phyloP scores from a whole-genome alignment of 2,113 vertebrate species.

The Regulus satrapa region DNA sequence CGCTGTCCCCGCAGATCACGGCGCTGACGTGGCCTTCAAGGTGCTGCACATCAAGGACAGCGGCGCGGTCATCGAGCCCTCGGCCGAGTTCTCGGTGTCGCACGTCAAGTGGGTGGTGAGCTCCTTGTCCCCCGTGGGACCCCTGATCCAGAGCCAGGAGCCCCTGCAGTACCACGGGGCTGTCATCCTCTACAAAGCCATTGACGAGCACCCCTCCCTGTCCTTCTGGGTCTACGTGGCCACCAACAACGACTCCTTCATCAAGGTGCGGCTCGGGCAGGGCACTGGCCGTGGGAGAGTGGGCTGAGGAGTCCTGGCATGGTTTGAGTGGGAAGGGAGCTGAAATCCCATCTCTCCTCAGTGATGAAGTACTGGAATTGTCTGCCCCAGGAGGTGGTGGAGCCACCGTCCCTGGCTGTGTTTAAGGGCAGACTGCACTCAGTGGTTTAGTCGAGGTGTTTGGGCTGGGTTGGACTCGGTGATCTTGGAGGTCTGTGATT shows the following conservation, averaged over 20 bases:
- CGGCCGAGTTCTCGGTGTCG: constrained; percentile 74
- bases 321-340: not conserved
- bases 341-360: not conserved
- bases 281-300: not conserved
- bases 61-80: constrained; percentile 70
- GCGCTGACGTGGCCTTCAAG: constrained; percentile 72
- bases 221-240: constrained; percentile 85
- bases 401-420: not conserved
- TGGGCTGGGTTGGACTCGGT: not conserved
- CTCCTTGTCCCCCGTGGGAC: constrained; percentile 85
- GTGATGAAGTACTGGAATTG: not conserved
- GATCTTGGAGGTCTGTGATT: not conserved
- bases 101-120: constrained; percentile 85
- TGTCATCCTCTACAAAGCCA: constrained; percentile 82
- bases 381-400: not conserved
- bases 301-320: accelerated
- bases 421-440: too few relatives aligned
- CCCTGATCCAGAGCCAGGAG: constrained; percentile 73
- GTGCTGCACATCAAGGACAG: constrained; percentile 81
- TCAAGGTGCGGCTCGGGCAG: constrained; percentile 57
- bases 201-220: constrained; percentile 68
- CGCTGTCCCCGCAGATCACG: constrained; percentile 40
- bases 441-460: not conserved
- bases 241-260: constrained; percentile 83
- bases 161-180: constrained; percentile 76